phyloP scores from a whole-genome alignment of 2,888 invertebrate species.

The Amphipoea oculea region DNA sequence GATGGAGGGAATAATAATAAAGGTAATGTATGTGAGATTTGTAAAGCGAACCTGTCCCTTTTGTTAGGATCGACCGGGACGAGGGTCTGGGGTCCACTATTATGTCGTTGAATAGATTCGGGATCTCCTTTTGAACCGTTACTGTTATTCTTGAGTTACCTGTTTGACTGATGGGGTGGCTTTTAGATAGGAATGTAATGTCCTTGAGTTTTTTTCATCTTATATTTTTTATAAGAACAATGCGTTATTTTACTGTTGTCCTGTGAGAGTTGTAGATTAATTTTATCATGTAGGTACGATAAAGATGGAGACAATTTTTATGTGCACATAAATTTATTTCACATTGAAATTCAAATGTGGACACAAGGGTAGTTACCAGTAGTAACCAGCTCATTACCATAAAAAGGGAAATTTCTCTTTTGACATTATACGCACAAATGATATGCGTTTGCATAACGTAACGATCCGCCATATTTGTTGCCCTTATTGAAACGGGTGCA shows the following conservation, averaged over 20 bases:
- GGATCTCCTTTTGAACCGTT: constrained; percentile 74
- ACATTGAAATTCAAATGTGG: constrained; percentile 17
- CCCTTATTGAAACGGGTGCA: constrained; percentile 42
- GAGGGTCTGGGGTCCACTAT: constrained; percentile 74
- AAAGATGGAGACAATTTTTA: constrained; percentile 30
- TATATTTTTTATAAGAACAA: constrained; percentile 36
- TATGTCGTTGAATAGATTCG: constrained; percentile 79
- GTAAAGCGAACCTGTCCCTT: constrained; percentile 79
- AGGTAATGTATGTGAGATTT: constrained; percentile 79
- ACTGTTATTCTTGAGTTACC: constrained; percentile 78
- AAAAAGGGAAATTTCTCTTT: constrained; percentile 39
- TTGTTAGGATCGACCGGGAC: constrained; percentile 75
- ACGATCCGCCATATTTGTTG: constrained; percentile 40
- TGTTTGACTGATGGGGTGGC: constrained; percentile 68
- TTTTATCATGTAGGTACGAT: constrained; percentile 30
- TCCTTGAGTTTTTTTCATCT: constrained; percentile 65
- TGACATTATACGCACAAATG: constrained; percentile 31
- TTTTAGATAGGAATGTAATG: constrained; percentile 61
- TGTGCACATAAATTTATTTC: constrained; percentile 12
- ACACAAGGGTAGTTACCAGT: constrained; percentile 3
- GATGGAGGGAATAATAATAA: constrained; percentile 76
- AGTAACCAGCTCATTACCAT: constrained; percentile 25
- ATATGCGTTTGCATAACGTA: constrained; percentile 48
- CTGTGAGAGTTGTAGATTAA: constrained; percentile 38
- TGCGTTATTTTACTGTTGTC: constrained; percentile 18